Conservation (phyloP, 2,113 vertebrate genomes). For the Atrichornis clamosus region DNA sequence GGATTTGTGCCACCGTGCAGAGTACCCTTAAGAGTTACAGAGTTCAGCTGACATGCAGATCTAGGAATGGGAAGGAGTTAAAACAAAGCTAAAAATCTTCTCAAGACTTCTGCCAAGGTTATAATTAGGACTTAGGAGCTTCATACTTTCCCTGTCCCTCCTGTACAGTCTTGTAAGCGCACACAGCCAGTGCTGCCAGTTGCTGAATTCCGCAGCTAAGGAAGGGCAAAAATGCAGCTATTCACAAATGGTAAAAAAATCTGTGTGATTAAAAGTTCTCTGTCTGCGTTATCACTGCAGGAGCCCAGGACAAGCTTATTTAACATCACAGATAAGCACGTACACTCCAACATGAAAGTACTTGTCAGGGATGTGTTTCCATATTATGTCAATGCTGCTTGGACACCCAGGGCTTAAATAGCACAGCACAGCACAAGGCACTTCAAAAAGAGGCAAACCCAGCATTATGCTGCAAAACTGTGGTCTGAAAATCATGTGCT, state of each 20-base stretch:
- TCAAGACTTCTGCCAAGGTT: background rate
- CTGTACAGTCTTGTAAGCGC: no score
- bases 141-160: background rate
- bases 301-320: background rate
- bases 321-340: background rate
- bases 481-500: background rate
- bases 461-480: background rate
- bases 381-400: background rate
- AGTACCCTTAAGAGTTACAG: background rate
- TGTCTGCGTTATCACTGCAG: background rate
- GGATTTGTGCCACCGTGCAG: rapidly evolving
- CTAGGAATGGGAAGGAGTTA: background rate
- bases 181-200: background rate
- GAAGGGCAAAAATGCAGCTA: background rate
- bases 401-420: background rate
- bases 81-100: background rate
- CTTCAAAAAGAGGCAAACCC: background rate
- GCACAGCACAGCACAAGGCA: rapidly evolving
- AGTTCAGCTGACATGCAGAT: rapidly evolving
- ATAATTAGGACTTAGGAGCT: background rate
- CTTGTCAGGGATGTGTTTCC: background rate
- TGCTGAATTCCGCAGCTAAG: background rate
- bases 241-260: background rate
- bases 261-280: background rate
- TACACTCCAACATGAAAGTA: background rate